Conservation (phyloP, 1,140 invertebrate genomes). For the Drosophila pachea region DNA sequence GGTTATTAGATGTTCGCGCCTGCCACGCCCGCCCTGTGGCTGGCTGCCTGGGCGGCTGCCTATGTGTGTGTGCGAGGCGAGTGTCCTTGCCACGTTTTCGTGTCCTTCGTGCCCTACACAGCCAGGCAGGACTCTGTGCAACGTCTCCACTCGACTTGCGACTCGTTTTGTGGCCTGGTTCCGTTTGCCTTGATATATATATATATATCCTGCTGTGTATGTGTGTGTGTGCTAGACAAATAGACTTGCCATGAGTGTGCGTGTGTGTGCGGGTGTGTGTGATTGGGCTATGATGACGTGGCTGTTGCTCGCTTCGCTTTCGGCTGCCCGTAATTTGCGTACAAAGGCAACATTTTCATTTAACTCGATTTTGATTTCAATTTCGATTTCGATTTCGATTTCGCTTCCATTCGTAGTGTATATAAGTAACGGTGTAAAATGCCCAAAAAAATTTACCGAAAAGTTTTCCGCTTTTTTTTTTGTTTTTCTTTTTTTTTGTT, state of each 20-base stretch:
- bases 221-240: conserved; percentile 23
- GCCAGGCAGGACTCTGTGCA: background rate
- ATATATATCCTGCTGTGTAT: conserved; percentile 10
- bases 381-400: conserved; percentile 4
- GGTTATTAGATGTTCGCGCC: background rate
- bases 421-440: conserved; percentile 22
- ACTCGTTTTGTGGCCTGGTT: conserved; percentile 35
- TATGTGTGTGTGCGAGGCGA: background rate
- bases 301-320: background rate
- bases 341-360: conserved; percentile 30
- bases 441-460: conserved; percentile 3
- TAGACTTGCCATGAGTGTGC: conserved; percentile 16
- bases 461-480: conserved; percentile 11
- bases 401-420: conserved; percentile 12
- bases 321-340: conserved; percentile 26
- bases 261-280: conserved; percentile 11
- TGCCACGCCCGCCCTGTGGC: background rate
- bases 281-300: conserved; percentile 33
- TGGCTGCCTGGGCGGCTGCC: no score
- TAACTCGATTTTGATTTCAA: background rate
- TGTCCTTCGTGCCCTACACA: conserved; percentile 3
- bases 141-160: conserved; percentile 9
- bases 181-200: conserved; percentile 11
- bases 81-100: conserved; percentile 10
- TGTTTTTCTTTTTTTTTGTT: conserved; percentile 8